These are phyloP conservation scores for Rhipidura dahli DNA, from an alignment of 2,113 vertebrate genomes.

Conservation along the genomic window DNA sequence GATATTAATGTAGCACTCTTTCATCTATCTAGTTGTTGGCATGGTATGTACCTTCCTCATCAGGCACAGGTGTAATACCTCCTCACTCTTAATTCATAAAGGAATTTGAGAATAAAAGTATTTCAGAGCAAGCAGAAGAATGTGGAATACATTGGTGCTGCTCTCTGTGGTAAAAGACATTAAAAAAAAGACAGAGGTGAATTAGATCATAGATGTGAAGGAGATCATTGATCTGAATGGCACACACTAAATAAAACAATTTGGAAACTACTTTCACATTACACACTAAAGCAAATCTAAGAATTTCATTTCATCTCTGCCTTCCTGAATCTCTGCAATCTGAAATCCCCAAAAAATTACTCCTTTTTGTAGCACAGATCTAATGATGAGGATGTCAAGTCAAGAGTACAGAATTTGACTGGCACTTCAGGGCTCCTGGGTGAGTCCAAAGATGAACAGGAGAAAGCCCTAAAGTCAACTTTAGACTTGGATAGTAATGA, in stretches of 20 bases:
- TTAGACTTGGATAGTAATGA: conserved; percentile 19
- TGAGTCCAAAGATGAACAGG: neutral
- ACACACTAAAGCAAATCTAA: neutral
- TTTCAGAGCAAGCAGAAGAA: neutral
- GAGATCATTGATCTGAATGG: neutral
- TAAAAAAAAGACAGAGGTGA: neutral
- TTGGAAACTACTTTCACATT: neutral
- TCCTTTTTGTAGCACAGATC: neutral
- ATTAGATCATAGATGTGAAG: neutral
- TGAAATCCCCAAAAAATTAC: neutral
- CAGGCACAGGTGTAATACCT: neutral
- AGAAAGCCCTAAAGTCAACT: neutral
- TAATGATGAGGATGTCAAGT: neutral
- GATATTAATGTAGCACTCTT: neutral
- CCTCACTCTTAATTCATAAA: neutral
- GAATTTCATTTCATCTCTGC: neutral
- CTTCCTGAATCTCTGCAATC: neutral
- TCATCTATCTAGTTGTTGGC: neutral
- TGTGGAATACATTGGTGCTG: neutral
- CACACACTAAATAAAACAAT: neutral
- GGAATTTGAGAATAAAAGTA: neutral
- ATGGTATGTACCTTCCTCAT: neutral
- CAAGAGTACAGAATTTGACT: neutral
- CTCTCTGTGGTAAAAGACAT: neutral
- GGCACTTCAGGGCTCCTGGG: neutral